Conservation (phyloP, 2,797 vertebrate species). For the Ficedula albicollis region DNA sequence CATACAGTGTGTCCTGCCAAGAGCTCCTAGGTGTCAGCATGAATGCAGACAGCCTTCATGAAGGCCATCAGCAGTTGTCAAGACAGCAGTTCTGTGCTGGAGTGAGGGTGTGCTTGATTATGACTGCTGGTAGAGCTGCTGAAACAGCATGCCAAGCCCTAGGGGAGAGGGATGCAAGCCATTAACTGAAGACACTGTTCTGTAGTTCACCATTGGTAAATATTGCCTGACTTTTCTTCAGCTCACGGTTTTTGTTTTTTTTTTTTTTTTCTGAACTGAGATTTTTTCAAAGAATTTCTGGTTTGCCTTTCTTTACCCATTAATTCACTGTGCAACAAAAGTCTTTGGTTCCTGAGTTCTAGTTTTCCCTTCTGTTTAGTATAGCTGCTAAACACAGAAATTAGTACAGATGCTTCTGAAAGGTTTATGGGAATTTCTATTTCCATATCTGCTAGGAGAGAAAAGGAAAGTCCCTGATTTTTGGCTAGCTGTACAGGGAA, state of each 20-base stretch:
- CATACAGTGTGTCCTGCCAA: not conserved
- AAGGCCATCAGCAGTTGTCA: not conserved
- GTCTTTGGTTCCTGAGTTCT: not conserved
- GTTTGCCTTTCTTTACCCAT: not conserved
- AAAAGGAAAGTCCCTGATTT: not conserved
- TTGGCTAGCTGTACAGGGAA: not conserved
- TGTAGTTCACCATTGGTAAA: not conserved
- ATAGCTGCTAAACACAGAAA: not conserved
- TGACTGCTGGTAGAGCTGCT: not conserved
- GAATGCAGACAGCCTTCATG: not conserved
- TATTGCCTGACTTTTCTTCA: not conserved
- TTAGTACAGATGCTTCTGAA: not conserved
- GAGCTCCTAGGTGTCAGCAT: not conserved
- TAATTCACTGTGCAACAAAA: not conserved
- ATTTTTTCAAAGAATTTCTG: not conserved
- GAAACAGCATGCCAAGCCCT: not conserved
- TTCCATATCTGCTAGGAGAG: not conserved
- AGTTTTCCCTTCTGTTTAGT: not conserved
- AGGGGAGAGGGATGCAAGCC: not conserved
- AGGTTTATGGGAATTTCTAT: not conserved
- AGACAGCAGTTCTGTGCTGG: not conserved
- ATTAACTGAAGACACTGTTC: not conserved
- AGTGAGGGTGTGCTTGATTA: not conserved
- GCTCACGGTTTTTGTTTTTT: not conserved
- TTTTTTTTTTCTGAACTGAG: not conserved